Evolutionary conservation across 2,113 vertebrate species (phyloP).

Genomic region (Suncus etruscus): DNA sequence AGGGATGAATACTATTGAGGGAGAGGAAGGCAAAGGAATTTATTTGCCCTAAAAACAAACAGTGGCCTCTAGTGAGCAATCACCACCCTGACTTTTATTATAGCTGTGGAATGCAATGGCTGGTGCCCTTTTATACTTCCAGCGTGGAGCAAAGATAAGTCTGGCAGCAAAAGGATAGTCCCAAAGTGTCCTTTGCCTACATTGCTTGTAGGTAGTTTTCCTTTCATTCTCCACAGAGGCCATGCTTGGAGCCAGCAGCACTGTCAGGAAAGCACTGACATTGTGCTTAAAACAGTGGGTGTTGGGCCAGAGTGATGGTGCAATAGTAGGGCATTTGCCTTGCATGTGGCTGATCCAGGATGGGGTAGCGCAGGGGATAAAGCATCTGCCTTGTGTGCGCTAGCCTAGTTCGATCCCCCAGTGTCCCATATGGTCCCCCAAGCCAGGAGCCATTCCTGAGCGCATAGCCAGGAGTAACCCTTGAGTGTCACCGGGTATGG

Average conservation of each 20-base stretch:
- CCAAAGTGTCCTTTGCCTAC: background rate
- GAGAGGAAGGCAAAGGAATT: background rate
- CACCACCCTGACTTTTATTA: background rate
- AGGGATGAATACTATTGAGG: background rate
- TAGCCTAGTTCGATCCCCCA: no score
- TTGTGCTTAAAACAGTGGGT: background rate
- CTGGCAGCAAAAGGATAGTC: background rate
- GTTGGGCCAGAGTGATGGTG: no score
- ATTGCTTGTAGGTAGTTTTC: background rate
- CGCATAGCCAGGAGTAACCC: no score
- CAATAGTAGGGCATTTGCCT: no score
- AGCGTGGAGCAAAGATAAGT: background rate
- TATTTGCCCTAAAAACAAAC: background rate
- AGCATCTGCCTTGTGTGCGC: no score
- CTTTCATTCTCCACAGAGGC: background rate
- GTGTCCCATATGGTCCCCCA: no score
- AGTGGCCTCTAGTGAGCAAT: background rate
- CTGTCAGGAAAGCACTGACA: background rate
- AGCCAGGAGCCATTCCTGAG: no score
- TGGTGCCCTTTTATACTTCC: background rate
- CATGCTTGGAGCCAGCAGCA: background rate
- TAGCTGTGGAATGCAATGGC: background rate
- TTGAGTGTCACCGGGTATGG: no score
- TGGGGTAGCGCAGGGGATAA: no score
- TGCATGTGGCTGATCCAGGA: no score